These are phyloP conservation scores for Apodemus agrarius DNA, from an alignment of 2,797 vertebrate genomes.

Conservation along the genomic window DNA sequence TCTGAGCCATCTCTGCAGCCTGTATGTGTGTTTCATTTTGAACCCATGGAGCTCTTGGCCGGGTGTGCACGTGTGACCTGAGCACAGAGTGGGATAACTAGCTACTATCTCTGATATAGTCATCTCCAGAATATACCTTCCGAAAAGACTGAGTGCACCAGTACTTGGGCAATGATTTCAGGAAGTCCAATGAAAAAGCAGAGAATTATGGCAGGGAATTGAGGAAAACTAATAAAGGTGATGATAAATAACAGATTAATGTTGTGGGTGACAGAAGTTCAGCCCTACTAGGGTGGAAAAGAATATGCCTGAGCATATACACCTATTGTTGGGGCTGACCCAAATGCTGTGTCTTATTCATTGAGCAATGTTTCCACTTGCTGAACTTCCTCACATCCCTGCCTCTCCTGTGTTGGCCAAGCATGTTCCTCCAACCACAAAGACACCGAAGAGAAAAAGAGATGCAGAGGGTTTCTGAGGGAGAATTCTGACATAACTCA, in stretches of 20 bases:
- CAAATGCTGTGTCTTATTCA: not conserved
- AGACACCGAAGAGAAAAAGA: not conserved
- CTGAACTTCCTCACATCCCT: too few relatives aligned
- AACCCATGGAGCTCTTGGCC: not conserved
- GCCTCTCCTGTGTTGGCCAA: not conserved
- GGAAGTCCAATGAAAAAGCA: not conserved
- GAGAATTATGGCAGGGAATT: not conserved
- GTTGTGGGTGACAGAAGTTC: not conserved
- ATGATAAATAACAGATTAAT: not conserved
- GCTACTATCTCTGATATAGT: not conserved
- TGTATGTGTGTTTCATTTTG: too few relatives aligned
- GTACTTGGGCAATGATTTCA: not conserved
- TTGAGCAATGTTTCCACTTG: fast-evolving
- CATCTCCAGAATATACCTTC: not conserved
- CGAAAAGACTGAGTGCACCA: not conserved
- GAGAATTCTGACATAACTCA: not conserved
- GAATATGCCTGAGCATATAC: not conserved
- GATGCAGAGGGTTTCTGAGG: not conserved
- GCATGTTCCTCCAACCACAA: not conserved
- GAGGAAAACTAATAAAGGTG: not conserved
- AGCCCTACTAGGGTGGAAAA: not conserved
- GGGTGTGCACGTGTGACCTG: fast-evolving
- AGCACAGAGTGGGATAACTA: not conserved
- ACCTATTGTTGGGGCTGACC: not conserved
- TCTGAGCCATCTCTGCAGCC: too few relatives aligned